A percentile compares a stretch with the other conserved stretches of the same genome.
These are phyloP conservation scores for Antrozous pallidus DNA, from an alignment of 2,797 vertebrate genomes.

Conservation along the genomic window DNA sequence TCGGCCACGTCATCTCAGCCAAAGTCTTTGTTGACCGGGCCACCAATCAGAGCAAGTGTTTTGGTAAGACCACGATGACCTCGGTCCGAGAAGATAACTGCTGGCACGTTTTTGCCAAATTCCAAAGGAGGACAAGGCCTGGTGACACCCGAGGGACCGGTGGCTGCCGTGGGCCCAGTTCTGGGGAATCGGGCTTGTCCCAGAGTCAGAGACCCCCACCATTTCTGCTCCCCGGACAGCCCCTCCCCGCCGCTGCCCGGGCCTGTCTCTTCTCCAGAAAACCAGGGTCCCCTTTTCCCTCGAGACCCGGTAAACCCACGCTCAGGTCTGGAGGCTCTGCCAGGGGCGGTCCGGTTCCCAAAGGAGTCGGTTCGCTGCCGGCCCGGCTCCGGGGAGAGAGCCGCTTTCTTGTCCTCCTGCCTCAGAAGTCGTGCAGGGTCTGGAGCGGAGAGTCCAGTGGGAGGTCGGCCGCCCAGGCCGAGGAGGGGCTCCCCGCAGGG, in stretches of 20 bases:
- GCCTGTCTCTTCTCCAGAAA: background rate
- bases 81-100: background rate
- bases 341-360: background rate
- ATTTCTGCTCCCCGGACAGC: background rate
- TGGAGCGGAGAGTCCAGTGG: background rate
- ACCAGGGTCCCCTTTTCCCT: background rate
- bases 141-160: background rate
- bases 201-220: background rate
- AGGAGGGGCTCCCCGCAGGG: background rate
- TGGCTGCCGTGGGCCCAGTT: background rate
- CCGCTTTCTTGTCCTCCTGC: background rate
- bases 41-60: conserved; percentile 98
- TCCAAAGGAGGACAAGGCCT: background rate
- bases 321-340: background rate
- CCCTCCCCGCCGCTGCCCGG: background rate
- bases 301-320: background rate
- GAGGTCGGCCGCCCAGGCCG: background rate
- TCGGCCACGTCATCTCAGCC: conserved; percentile 95
- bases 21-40: conserved; percentile 96
- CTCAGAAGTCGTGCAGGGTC: background rate
- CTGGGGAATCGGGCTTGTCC: background rate
- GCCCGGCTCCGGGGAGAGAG: background rate
- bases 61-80: conserved; percentile 85
- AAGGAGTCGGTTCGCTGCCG: background rate
- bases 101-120: background rate